Evolutionary conservation across 2,888 invertebrate genomes (phyloP), one percentile per base, ranked within the genome.

Genomic region (Malthinus seriepunctatus): DNA sequence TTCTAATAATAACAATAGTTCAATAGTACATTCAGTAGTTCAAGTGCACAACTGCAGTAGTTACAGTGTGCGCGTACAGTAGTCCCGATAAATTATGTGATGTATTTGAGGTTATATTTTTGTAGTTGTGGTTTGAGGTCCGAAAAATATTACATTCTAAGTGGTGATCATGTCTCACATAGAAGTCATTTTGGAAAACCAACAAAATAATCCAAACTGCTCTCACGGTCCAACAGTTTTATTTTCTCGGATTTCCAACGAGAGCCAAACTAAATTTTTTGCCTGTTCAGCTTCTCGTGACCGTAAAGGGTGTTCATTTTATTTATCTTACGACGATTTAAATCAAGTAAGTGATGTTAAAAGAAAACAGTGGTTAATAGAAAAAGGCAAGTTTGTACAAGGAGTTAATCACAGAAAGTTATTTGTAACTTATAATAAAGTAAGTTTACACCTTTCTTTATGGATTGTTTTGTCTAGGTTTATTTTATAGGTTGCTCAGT

Each of bases 281-380:
- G 88, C 90, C 0, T 96, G 95, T 76, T 88, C 95, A 0, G 90
- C 93, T 1, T 91, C 90, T 74, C 84, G 95, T 54, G 88, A 91
- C 71, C 83, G 88, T 62, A 90, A 90, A 71, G 83, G 87, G 8
- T 95, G 95, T 71, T 80, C 82, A 2, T 89, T 92, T 73, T 88
- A 86, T 68, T 81, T 88, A 23, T 79, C 78, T 71, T 79, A 81
- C 56, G 80, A 84, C 65, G 82, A 82, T 54, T 61, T 64, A 32
- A 76, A 81, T 1, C 81, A 84, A 67, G 76, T 77, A 1, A 71
- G 73, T 9, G 71, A 77, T 51, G 59, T 68, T 5, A 78, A 79
- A 57, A 68, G 73, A 51, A 64, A 81, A 42, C 79, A 80, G 51
- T 85, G 85, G 84, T 73, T 81, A 50, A 76, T 81, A 42, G 81